Conservation (phyloP, 1,140 invertebrate genomes). For the Drosophila pseudoobscura region DNA sequence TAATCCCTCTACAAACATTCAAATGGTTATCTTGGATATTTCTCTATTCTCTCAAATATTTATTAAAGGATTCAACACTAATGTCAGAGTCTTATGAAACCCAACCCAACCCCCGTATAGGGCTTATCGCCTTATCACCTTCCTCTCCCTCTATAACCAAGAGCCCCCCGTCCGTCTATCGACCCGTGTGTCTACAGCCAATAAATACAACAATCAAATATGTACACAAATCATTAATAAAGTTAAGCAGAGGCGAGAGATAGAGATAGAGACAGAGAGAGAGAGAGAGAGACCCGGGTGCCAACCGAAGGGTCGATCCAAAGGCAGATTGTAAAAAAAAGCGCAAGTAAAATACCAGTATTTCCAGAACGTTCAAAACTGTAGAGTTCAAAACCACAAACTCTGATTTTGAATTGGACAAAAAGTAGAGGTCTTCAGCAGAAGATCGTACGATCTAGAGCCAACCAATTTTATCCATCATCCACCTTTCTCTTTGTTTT, state of each 20-base stretch:
- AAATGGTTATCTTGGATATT: too few relatives aligned
- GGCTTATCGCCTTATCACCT: conserved; percentile 43
- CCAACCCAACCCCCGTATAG: neutral
- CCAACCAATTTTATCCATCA: neutral
- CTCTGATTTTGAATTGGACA: too few relatives aligned
- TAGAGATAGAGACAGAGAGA: conserved; percentile 11
- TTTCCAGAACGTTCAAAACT: conserved; percentile 42
- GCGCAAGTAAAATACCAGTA: conserved; percentile 53
- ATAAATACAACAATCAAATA: conserved; percentile 25
- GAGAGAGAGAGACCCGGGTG: conserved; percentile 14
- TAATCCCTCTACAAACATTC: too few relatives aligned
- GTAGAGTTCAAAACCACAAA: too few relatives aligned
- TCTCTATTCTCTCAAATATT: neutral
- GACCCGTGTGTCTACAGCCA: conserved; percentile 12
- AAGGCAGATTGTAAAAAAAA: conserved; percentile 47
- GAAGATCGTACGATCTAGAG: too few relatives aligned
- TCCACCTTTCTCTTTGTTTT: conserved; percentile 24
- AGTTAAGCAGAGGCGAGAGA: conserved; percentile 27
- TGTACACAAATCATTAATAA: conserved; percentile 48
- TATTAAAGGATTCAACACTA: conserved; percentile 2
- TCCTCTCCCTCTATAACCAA: neutral
- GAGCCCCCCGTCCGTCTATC: neutral
- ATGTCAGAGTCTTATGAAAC: conserved; percentile 42
- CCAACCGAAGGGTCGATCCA: conserved; percentile 23
- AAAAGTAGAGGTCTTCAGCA: too few relatives aligned